These are phyloP conservation scores for Cheilosia impressa DNA, from an alignment of 2,888 invertebrate genomes.

Conservation along the genomic window DNA sequence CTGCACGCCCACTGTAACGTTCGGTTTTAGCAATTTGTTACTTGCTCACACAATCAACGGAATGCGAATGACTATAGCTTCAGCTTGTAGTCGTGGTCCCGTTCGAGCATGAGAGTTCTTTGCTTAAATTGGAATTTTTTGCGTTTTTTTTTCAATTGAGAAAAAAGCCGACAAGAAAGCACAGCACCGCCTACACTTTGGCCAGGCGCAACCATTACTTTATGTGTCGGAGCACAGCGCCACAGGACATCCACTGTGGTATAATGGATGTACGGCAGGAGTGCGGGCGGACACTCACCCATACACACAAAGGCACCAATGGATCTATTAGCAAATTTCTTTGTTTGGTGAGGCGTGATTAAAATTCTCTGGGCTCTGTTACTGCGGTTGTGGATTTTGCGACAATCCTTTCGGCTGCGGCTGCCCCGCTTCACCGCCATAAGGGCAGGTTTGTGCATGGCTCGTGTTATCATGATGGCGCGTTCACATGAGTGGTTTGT, in stretches of 20 bases:
- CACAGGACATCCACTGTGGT: slow-evolving; percentile 29
- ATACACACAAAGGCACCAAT: slow-evolving; percentile 37
- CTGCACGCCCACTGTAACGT: not conserved
- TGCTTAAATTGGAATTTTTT: slow-evolving; percentile 54
- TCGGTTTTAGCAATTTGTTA: slow-evolving; percentile 62
- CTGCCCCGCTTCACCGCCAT: slow-evolving; percentile 48
- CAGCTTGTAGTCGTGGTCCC: slow-evolving; percentile 24
- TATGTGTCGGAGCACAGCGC: slow-evolving; percentile 47
- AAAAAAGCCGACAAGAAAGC: slow-evolving; percentile 28
- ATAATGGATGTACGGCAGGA: slow-evolving; percentile 5
- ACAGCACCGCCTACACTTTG: slow-evolving; percentile 40
- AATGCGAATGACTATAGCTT: slow-evolving; percentile 52
- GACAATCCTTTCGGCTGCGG: slow-evolving; percentile 64
- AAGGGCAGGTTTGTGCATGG: slow-evolving; percentile 62
- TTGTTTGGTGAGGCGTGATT: slow-evolving; percentile 74
- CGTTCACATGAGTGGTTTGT: slow-evolving; percentile 66
- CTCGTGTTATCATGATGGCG: slow-evolving; percentile 59
- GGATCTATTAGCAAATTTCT: slow-evolving; percentile 75
- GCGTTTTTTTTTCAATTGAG: slow-evolving; percentile 45
- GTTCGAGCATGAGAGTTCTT: slow-evolving; percentile 39
- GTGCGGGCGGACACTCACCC: slow-evolving; percentile 8
- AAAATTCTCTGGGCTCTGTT: slow-evolving; percentile 60
- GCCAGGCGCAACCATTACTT: slow-evolving; percentile 54
- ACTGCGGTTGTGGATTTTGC: slow-evolving; percentile 54
- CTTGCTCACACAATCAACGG: slow-evolving; percentile 66